Evolutionary conservation across 2,888 invertebrate genomes (phyloP).

Genomic region (Lapara coniferarum): DNA sequence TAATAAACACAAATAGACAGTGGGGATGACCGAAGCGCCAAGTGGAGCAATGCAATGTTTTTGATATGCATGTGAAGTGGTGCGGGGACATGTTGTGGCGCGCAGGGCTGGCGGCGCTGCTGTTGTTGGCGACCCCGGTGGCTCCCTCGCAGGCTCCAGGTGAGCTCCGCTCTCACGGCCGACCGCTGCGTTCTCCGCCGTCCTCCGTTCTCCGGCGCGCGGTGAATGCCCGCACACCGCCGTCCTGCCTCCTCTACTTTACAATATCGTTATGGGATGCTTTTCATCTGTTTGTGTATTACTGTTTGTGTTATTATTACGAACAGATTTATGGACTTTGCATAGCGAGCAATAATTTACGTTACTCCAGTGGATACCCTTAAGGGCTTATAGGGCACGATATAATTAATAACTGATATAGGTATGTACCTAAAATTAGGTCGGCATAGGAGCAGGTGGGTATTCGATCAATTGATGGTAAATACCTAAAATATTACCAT

Average conservation of each 20-base stretch:
- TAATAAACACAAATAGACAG: slow-evolving; percentile 13
- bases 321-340: neutral
- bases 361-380: too few species aligned
- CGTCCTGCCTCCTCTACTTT: neutral
- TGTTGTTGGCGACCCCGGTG: slow-evolving; percentile 22
- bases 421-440: too few species aligned
- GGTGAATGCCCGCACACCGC: neutral
- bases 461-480: too few species aligned
- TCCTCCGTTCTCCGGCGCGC: neutral
- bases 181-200: too few species aligned
- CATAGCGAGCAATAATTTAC: too few species aligned
- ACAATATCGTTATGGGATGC: neutral
- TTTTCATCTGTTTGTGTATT: neutral
- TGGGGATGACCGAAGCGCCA: slow-evolving; percentile 9
- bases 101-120: slow-evolving; percentile 36
- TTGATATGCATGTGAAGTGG: slow-evolving; percentile 32
- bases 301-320: neutral
- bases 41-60: slow-evolving; percentile 23
- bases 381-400: too few species aligned
- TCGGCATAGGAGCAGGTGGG: too few species aligned
- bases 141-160: slow-evolving; percentile 3
- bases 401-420: too few species aligned
- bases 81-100: slow-evolving; percentile 30
- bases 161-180: neutral
- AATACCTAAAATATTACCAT: too few species aligned